phyloP scores from a whole-genome alignment of 2,888 invertebrate genomes.

The Monopis laevigella region DNA sequence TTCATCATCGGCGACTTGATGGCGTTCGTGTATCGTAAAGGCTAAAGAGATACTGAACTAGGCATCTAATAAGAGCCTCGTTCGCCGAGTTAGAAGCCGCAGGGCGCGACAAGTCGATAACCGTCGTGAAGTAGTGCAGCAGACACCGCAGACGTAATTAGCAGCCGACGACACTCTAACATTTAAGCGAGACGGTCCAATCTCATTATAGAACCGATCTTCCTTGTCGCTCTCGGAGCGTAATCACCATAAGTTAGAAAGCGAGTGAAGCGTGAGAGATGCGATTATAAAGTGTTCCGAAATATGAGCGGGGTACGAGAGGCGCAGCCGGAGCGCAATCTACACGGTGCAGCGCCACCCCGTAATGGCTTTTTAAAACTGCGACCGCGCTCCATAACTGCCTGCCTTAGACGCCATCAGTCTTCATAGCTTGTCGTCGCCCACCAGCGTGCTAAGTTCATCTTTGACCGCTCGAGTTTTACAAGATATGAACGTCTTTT shows the following conservation, averaged over 20 bases:
- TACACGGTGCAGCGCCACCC: conserved; percentile 48
- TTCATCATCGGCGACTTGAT: not conserved
- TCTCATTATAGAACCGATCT: conserved; percentile 64
- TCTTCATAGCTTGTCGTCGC: conserved; percentile 68
- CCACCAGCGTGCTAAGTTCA: conserved; percentile 49
- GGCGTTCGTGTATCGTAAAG: too few species aligned
- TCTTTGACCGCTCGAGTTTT: too few species aligned
- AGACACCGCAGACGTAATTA: conserved; percentile 56
- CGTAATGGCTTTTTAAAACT: conserved; percentile 68
- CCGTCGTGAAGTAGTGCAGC: conserved; percentile 14
- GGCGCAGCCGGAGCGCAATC: conserved; percentile 27
- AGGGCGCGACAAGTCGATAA: conserved; percentile 14
- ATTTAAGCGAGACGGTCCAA: conserved; percentile 64
- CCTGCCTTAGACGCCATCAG: conserved; percentile 64
- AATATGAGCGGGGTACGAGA: conserved; percentile 56
- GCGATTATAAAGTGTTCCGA: conserved; percentile 66
- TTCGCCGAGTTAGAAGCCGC: too few species aligned
- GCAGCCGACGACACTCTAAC: conserved; percentile 59
- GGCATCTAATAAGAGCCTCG: too few species aligned
- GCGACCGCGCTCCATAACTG: conserved; percentile 67
- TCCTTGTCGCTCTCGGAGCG: conserved; percentile 63
- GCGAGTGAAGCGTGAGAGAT: conserved; percentile 63
- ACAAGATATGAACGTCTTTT: too few species aligned
- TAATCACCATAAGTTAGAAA: conserved; percentile 66
- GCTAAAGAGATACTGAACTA: too few species aligned